Base-by-base conservation (phyloP, 2,797 vertebrate genomes). In the Zalophus californianus region DNA sequence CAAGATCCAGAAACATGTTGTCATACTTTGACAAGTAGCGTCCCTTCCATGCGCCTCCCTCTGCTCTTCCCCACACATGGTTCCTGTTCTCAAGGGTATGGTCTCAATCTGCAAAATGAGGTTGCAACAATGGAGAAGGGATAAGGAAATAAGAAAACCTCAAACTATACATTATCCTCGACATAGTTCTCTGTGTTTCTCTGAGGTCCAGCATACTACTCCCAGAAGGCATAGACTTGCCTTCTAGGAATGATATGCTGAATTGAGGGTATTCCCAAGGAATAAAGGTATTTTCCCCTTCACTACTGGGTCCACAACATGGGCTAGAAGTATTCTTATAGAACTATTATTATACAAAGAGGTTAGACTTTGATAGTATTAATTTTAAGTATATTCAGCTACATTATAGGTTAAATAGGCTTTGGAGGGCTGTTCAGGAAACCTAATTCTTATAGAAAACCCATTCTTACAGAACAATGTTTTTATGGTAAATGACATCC, bases 61-160 rank as follows among this genome's bases (percentile, higher is more conserved):
- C 23, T 9, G 54, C 7, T 5, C 20, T 75, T 58, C 44, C 14
- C 38, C 13, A n/a, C 7, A 1, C 2, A 21, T 13, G 9, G 0
- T 12, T 54, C 15, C 29, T 56, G 0, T n/a, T 83, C 50, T 60
- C n/a, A 84, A 93, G 5, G 7, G 35, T 20, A 48, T 18, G n/a
- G 7, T n/a, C 29, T 84, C 21, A 78, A 41, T 48, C 3, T 70
- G 21, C 5, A 72, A 13, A 82, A 72, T 10, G 35, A 4, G 3
- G 6, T 73, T 5, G 23, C 2, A 12, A 2, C 41, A 77, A 70
- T 20, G 16, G 44, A 35, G 21, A 68, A 38, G 12, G 3, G 5
- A 44, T 2, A 50, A 52, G 29, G 25, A 44, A 90, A 77, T 23
- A 52, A 77, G 58, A 64, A 88, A 78, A 79, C 1, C 7, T 78